Conservation (phyloP, 2,113 vertebrate species). For the Neotragus pygmaeus region DNA sequence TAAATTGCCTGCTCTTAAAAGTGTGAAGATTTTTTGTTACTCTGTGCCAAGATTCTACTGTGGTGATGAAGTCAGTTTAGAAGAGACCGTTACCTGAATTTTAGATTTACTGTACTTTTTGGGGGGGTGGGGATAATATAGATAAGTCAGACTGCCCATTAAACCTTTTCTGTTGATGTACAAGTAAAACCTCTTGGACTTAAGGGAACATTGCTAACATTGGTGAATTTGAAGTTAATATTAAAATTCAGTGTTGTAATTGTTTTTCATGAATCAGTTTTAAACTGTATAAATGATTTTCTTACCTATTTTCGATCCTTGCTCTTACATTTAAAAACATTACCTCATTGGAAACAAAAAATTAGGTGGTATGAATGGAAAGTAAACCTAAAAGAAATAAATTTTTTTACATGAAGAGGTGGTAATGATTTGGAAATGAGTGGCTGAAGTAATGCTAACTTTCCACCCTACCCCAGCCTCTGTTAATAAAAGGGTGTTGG, state of each 20-base stretch:
- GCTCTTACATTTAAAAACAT: neutral
- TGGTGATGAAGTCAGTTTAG: neutral
- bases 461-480: neutral
- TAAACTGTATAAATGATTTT: neutral
- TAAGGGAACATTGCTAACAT: neutral
- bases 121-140: rapidly evolving
- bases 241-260: neutral
- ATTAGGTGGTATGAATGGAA: neutral
- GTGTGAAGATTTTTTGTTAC: neutral
- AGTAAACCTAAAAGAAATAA: neutral
- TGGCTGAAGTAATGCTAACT: neutral
- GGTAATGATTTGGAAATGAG: neutral
- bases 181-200: constrained; percentile 4
- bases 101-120: neutral
- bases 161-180: neutral
- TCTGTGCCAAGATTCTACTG: neutral
- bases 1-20: neutral
- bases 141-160: neutral
- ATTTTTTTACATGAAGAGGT: neutral
- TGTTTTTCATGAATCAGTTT: neutral
- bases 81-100: neutral
- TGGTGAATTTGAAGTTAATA: neutral
- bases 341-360: neutral
- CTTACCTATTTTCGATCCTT: neutral
- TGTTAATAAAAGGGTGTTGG: neutral